Conservation (phyloP, 2,797 vertebrate species). For the Staurois parvus region DNA sequence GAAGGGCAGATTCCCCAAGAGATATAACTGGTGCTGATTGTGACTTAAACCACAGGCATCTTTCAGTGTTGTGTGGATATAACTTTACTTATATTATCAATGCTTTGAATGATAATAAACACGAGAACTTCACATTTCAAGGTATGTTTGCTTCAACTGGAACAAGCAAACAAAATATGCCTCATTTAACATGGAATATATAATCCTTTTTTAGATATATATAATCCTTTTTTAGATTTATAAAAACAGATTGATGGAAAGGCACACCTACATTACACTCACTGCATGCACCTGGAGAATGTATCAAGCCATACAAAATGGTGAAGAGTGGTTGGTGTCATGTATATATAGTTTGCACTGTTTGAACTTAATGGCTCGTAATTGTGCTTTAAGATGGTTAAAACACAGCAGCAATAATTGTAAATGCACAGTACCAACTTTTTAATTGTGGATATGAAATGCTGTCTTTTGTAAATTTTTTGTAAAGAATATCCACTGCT, state of each 20-base stretch:
- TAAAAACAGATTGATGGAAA: not conserved
- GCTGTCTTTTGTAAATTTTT: constrained; percentile 81
- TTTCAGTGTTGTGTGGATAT: too few relatives aligned
- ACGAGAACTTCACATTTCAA: too few relatives aligned
- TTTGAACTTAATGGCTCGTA: constrained; percentile 55
- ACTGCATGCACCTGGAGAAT: constrained; percentile 51
- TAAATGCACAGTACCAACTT: constrained; percentile 85
- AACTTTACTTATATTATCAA: too few relatives aligned
- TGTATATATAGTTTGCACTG: constrained; percentile 58
- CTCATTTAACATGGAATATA: not conserved
- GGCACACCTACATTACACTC: constrained; percentile 15
- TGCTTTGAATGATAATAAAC: not conserved
- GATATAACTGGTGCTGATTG: too few relatives aligned
- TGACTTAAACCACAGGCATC: too few relatives aligned
- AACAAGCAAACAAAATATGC: not conserved
- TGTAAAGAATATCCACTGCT: constrained; percentile 62
- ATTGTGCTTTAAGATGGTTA: constrained; percentile 68
- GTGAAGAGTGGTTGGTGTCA: constrained; percentile 29
- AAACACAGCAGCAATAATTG: constrained; percentile 89
- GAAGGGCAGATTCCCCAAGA: too few relatives aligned
- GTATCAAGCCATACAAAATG: constrained; percentile 43
- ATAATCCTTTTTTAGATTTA: not conserved
- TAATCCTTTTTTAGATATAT: too few relatives aligned
- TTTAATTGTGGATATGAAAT: constrained; percentile 87
- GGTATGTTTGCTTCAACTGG: not conserved